Base-by-base conservation (phyloP, 2,888 invertebrate species). In the Ypsolopha sequella region DNA sequence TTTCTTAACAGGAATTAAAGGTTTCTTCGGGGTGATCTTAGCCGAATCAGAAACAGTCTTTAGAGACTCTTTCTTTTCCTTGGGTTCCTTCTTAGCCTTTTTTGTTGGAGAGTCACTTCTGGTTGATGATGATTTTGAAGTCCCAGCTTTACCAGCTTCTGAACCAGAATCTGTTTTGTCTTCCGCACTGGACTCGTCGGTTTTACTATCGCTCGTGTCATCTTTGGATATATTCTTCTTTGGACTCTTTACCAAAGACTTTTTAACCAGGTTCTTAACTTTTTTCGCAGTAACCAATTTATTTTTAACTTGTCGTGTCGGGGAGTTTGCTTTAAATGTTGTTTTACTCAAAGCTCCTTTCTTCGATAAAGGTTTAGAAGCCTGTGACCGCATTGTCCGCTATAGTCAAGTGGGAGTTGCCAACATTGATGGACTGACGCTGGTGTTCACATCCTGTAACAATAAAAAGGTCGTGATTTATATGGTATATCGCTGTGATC, bases 311-410 rank as follows among this genome's bases (percentile, higher is more conserved):
- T 68, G 69, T 60, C 77, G 85, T 41, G 63, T 56, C 51, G 61
- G 61, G 48, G 72, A 61, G 55, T 58, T 64, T 36, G 65, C 59
- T 62, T 81, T 84, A 51, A 77, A 66, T 55, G 75, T 63, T 66
- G 76, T 68, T 74, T 80, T 85, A 65, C 61, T 74, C 53, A 75
- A 66, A 59, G 70, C 74, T 64, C 79, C 84, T 72, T 84, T 85
- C 70, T 81, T 86, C 67, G 79, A 73, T 66, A 72, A 70, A 65
- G 78, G 68, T 77, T 85, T 87, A 58, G 82, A 70, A 66, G 76
- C 66, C 64, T 84, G 85, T 66, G 85, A 82, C 79, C 86, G 80
- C 86, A 85, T 85, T 81, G 74, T 84, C 73, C 63, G 69, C 65
- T 68, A 60, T 68, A 68, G 70, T 80, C 70, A 73, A 66, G 62